phyloP scores from a whole-genome alignment of 1,140 invertebrate species.

The Trichogramma pretiosum region DNA sequence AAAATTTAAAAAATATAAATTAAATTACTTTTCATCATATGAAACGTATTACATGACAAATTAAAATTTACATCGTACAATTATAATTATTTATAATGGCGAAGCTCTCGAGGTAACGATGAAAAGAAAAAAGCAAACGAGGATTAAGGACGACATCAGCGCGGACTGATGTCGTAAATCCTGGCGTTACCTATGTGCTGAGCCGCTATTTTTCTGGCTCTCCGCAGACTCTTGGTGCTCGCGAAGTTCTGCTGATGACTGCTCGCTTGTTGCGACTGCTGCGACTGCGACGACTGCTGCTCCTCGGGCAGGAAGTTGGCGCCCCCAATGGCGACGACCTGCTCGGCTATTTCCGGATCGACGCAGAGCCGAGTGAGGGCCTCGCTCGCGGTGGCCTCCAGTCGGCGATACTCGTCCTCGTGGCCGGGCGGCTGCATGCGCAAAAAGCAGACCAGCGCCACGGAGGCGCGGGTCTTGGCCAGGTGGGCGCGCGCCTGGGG shows the following conservation, averaged over 20 bases:
- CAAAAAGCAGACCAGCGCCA: constrained; percentile 68
- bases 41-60: no score
- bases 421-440: constrained; percentile 54
- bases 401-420: constrained; percentile 58
- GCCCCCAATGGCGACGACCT: constrained; percentile 68
- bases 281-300: constrained; percentile 55
- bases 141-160: background rate
- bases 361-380: constrained; percentile 73
- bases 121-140: background rate
- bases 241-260: constrained; percentile 28
- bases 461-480: constrained; percentile 52
- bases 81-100: no score
- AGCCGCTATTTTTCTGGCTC: constrained; percentile 45
- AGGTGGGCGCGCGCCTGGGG: constrained; percentile 54
- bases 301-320: constrained; percentile 63
- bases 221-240: constrained; percentile 45
- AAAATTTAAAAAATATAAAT: no score
- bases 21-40: no score
- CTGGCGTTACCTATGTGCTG: constrained; percentile 52
- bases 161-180: constrained; percentile 60
- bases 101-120: no score
- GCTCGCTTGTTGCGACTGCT: constrained; percentile 54
- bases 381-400: constrained; percentile 79
- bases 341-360: constrained; percentile 60
- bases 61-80: no score